Evolutionary conservation across 2,797 vertebrate species (phyloP).

Genomic region (Melanotaenia nigrans): DNA sequence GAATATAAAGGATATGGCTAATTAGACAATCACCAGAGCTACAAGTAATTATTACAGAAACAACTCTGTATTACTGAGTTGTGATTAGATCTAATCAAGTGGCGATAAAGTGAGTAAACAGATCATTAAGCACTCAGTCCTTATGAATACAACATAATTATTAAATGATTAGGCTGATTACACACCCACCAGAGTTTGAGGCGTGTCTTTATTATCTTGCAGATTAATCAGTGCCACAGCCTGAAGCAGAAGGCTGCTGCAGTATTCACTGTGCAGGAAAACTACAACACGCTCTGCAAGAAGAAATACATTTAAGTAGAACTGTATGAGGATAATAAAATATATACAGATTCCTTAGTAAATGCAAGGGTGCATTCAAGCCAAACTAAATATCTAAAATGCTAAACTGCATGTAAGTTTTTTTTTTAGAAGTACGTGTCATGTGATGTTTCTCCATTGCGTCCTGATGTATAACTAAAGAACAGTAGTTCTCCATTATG

Average conservation of each 20-base stretch:
- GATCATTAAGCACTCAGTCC: slow-evolving; percentile 61
- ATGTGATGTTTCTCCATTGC: neutral
- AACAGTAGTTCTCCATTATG: slow-evolving; percentile 17
- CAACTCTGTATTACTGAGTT: slow-evolving; percentile 35
- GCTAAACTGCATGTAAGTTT: neutral
- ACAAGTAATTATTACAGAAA: slow-evolving; percentile 54
- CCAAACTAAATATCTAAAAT: neutral
- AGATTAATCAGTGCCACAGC: slow-evolving; percentile 64
- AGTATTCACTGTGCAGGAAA: slow-evolving; percentile 12
- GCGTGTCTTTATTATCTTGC: slow-evolving; percentile 58
- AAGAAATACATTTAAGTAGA: neutral
- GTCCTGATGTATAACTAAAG: neutral
- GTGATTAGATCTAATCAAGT: slow-evolving; percentile 75
- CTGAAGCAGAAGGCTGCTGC: slow-evolving; percentile 21
- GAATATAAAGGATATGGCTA: slow-evolving; percentile 13
- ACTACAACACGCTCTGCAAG: neutral
- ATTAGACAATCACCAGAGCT: slow-evolving; percentile 46
- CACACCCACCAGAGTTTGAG: slow-evolving; percentile 65
- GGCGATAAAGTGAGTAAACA: slow-evolving; percentile 69
- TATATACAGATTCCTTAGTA: neutral
- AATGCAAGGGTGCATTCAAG: neutral
- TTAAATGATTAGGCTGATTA: slow-evolving; percentile 75
- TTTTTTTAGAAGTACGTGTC: neutral
- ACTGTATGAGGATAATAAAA: neutral
- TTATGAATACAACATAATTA: slow-evolving; percentile 76